A percentile compares a stretch with the other conserved stretches of the same genome.
Evolutionary conservation across 2,797 vertebrate genomes (phyloP).

Genomic region (Squalus acanthias): DNA sequence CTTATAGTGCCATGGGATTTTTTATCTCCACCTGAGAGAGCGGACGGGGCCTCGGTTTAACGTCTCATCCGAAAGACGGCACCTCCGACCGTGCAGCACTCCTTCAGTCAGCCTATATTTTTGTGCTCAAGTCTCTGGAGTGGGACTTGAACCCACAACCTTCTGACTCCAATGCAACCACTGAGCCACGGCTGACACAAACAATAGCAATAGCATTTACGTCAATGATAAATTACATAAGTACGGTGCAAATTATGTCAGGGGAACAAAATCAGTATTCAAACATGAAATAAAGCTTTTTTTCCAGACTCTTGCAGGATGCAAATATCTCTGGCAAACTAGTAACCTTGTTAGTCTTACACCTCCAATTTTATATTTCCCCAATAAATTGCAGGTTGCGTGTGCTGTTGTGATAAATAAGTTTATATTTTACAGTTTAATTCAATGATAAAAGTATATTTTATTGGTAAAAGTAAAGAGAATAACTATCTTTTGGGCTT

Average conservation of each 20-base stretch:
- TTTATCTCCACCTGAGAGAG: too few relatives aligned
- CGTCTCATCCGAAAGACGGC: background rate
- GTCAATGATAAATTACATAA: background rate
- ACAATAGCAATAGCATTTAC: background rate
- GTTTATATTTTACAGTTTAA: background rate
- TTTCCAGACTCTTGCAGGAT: background rate
- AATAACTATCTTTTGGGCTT: background rate
- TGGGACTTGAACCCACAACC: too few relatives aligned
- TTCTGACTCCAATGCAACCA: background rate
- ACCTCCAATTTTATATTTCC: background rate
- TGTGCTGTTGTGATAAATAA: background rate
- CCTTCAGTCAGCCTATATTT: background rate
- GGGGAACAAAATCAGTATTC: background rate
- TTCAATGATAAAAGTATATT: background rate
- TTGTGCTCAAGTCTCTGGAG: background rate
- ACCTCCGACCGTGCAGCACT: background rate
- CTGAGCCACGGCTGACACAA: background rate
- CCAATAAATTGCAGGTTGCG: background rate
- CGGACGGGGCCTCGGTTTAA: too few relatives aligned
- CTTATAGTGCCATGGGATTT: too few relatives aligned
- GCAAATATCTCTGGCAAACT: background rate
- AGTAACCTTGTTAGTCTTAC: background rate
- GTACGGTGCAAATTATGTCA: background rate
- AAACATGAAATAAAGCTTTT: background rate
- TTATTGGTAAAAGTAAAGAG: background rate